Evolutionary conservation across 2,113 vertebrate species (phyloP).

Genomic region (Odontophorus gujanensis): DNA sequence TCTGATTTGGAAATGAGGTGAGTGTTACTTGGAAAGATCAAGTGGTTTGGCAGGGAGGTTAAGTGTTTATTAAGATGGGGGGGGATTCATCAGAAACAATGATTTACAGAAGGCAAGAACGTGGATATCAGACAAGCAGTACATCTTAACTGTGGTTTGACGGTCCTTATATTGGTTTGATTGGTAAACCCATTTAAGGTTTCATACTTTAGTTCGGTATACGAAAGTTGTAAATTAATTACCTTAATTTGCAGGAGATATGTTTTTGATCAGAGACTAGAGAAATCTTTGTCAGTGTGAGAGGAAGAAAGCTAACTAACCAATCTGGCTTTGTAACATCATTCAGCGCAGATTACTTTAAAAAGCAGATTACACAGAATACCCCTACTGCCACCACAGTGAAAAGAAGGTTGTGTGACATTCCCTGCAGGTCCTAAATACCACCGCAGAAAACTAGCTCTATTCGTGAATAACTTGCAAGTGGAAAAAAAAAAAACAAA

Average conservation of each 20-base stretch:
- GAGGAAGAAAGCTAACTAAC: neutral
- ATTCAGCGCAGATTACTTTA: neutral
- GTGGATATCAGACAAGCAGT: neutral
- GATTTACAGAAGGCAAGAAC: neutral
- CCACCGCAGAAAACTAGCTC: neutral
- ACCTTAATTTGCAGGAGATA: neutral
- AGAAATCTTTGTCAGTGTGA: neutral
- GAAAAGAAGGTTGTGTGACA: neutral
- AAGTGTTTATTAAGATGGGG: neutral
- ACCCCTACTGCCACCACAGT: neutral
- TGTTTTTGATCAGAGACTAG: neutral
- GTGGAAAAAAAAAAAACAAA: neutral
- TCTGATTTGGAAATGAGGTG: neutral
- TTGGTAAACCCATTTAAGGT: neutral
- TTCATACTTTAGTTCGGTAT: neutral
- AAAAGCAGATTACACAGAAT: neutral
- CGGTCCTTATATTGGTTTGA: neutral
- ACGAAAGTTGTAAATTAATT: neutral
- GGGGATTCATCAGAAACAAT: neutral
- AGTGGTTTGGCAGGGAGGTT: neutral
- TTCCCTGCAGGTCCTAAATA: neutral
- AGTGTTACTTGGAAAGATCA: accelerated
- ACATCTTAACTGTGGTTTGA: neutral
- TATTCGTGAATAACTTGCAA: neutral
- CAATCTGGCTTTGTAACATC: neutral